Evolutionary conservation across 1,140 invertebrate species (phyloP).

Genomic region (Drosophila parvula): DNA sequence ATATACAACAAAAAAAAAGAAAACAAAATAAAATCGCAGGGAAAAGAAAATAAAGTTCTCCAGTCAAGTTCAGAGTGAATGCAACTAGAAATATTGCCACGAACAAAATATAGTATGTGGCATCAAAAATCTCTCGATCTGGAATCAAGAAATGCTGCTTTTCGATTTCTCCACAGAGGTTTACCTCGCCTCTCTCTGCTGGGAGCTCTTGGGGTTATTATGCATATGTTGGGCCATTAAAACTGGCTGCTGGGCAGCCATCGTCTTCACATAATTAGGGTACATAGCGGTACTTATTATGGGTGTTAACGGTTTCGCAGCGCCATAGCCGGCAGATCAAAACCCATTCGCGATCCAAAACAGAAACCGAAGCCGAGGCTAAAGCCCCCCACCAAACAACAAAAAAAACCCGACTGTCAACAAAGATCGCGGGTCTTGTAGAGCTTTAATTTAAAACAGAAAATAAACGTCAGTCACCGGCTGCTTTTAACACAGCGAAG

Average conservation of each 20-base stretch:
- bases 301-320: constrained; percentile 78
- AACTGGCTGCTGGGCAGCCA: constrained; percentile 48
- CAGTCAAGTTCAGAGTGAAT: constrained; percentile 50
- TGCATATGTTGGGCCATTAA: constrained; percentile 70
- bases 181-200: background rate
- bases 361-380: constrained; percentile 16
- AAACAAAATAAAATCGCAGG: background rate
- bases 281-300: constrained; percentile 82
- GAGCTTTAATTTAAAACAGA: constrained; percentile 72
- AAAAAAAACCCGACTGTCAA: constrained; percentile 60
- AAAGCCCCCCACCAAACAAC: background rate
- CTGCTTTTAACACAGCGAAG: constrained; percentile 33
- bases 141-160: constrained; percentile 63
- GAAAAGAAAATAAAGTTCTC: constrained; percentile 15
- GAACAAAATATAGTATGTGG: constrained; percentile 19
- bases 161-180: constrained; percentile 66
- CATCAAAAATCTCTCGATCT: constrained; percentile 62
- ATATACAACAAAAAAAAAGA: constrained; percentile 8
- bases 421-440: constrained; percentile 29
- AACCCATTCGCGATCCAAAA: constrained; percentile 55
- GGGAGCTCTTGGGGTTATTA: constrained; percentile 35
- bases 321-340: constrained; percentile 57
- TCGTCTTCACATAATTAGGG: constrained; percentile 74
- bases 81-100: constrained; percentile 71
- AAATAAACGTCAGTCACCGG: constrained; percentile 69